A percentile compares a stretch with the other conserved stretches of the same genome.
These are phyloP conservation scores for Spodoptera frugiperda DNA, from an alignment of 1,140 invertebrate species.

Conservation along the genomic window DNA sequence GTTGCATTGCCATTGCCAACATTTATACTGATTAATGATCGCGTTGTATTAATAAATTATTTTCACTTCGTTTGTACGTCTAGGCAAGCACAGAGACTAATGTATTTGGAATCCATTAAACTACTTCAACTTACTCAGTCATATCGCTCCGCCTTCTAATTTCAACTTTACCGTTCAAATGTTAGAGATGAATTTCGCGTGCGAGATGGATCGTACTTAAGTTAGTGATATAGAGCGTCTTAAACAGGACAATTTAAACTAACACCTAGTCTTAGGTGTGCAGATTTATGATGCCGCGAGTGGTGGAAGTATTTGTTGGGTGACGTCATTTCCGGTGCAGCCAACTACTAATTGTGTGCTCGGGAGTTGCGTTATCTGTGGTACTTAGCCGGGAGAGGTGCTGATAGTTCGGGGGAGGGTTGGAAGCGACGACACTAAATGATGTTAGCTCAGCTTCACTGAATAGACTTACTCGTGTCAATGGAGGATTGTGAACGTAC, in stretches of 20 bases:
- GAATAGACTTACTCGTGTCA: constrained; percentile 18
- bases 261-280: constrained; percentile 72
- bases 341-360: constrained; percentile 52
- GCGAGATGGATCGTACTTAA: constrained; percentile 15
- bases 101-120: constrained; percentile 57
- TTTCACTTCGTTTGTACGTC: constrained; percentile 51
- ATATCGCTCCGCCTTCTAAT: not conserved
- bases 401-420: constrained; percentile 13
- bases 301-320: constrained; percentile 56
- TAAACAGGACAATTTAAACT: constrained; percentile 64
- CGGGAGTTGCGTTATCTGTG: constrained; percentile 16
- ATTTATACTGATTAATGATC: constrained; percentile 42
- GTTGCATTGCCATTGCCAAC: constrained; percentile 27
- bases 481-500: too few relatives aligned
- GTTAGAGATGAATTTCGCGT: constrained; percentile 27
- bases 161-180: constrained; percentile 3
- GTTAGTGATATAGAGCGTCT: constrained; percentile 37
- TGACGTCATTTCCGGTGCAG: constrained; percentile 57
- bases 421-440: constrained; percentile 19
- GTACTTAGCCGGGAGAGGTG: not conserved
- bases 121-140: constrained; percentile 23
- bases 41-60: constrained; percentile 51
- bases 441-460: constrained; percentile 12
- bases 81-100: constrained; percentile 49
- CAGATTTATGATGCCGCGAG: constrained; percentile 73